These are phyloP conservation scores for Zootoca vivipara DNA, from an alignment of 2,113 vertebrate species.

Conservation along the genomic window DNA sequence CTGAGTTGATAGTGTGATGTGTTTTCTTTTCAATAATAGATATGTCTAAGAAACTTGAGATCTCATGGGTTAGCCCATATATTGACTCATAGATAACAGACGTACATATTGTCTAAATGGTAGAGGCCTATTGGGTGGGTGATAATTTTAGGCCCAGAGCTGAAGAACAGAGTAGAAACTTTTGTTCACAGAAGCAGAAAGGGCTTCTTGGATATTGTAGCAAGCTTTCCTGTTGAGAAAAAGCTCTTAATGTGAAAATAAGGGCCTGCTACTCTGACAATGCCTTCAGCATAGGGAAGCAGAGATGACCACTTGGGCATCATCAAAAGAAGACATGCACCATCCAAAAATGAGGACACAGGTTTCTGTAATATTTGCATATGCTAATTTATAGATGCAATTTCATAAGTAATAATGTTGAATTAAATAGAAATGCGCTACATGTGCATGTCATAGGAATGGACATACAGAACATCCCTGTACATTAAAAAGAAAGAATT, in stretches of 20 bases:
- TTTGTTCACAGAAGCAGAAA: slow-evolving; percentile 33
- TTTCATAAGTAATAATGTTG: too few species aligned
- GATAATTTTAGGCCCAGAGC: slow-evolving; percentile 40
- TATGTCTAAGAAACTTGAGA: slow-evolving; percentile 40
- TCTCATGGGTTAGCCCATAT: slow-evolving; percentile 23
- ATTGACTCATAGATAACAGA: slow-evolving; percentile 47
- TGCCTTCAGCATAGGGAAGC: not conserved
- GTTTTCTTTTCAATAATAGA: slow-evolving; percentile 59
- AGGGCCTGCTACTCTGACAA: not conserved
- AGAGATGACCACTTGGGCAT: too few species aligned
- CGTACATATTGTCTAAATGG: slow-evolving; percentile 49
- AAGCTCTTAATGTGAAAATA: not conserved
- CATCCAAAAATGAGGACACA: too few species aligned
- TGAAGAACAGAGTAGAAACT: not conserved
- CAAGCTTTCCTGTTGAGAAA: not conserved
- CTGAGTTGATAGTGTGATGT: slow-evolving; percentile 42
- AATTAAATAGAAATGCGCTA: too few species aligned
- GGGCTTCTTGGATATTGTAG: not conserved
- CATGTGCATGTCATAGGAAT: not conserved
- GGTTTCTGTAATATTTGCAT: too few species aligned
- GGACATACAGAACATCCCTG: not conserved
- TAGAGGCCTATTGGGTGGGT: slow-evolving; percentile 46
- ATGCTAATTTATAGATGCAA: too few species aligned
- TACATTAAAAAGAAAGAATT: not conserved
- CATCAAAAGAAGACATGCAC: too few species aligned